Evolutionary conservation across 1,140 invertebrate genomes (phyloP).

Genomic region (Hesperophylax magnus): DNA sequence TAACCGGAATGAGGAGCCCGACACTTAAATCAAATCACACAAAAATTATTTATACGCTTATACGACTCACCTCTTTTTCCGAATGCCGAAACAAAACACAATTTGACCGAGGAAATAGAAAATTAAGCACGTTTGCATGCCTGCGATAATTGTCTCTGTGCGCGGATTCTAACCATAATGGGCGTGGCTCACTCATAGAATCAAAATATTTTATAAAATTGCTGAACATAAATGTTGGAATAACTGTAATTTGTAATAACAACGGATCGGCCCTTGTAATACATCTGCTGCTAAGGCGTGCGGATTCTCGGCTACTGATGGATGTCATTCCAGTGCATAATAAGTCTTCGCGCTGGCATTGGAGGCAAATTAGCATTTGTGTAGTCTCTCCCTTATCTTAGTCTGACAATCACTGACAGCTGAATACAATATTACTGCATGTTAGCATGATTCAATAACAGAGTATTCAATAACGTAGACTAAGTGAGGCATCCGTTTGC

Average conservation of each 20-base stretch:
- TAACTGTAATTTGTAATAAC: too few relatives aligned
- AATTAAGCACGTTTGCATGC: background rate
- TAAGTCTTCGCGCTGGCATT: conserved; percentile 41
- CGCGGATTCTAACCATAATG: too few relatives aligned
- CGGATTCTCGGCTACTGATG: background rate
- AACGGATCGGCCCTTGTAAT: too few relatives aligned
- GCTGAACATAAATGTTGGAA: too few relatives aligned
- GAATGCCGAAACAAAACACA: conserved; percentile 11
- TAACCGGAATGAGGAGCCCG: too few relatives aligned
- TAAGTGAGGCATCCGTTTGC: too few relatives aligned
- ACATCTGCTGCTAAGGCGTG: background rate
- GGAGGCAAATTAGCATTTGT: conserved; percentile 20
- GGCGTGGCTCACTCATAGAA: too few relatives aligned
- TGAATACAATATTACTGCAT: background rate
- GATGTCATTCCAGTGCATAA: conserved; percentile 15
- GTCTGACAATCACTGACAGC: conserved; percentile 18
- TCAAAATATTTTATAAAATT: too few relatives aligned
- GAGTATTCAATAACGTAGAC: too few relatives aligned
- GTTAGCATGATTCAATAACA: too few relatives aligned
- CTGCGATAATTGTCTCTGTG: too few relatives aligned
- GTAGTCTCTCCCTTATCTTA: conserved; percentile 10
- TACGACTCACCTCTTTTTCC: conserved; percentile 27
- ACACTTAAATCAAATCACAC: background rate
- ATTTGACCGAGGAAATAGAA: conserved; percentile 8
- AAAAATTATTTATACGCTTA: background rate